phyloP scores from a whole-genome alignment of 2,113 vertebrate genomes.

The Pelecanus crispus region DNA sequence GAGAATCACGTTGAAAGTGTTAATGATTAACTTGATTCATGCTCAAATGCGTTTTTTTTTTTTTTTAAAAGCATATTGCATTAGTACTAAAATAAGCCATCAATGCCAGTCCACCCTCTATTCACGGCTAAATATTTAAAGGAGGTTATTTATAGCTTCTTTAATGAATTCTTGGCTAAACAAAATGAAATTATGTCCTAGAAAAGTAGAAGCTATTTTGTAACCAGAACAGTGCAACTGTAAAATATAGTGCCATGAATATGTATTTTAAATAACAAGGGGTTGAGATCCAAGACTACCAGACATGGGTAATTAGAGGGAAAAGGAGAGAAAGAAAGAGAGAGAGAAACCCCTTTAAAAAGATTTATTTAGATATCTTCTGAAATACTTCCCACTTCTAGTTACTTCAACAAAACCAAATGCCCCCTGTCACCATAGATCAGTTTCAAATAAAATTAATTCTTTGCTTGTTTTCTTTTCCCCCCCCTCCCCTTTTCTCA shows the following conservation, averaged over 20 bases:
- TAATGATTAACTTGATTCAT: slow-evolving; percentile 71
- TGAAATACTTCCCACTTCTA: slow-evolving; percentile 52
- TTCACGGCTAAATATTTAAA: slow-evolving; percentile 78
- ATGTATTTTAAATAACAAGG: slow-evolving; percentile 74
- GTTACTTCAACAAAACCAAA: slow-evolving; percentile 57
- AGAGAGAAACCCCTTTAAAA: slow-evolving; percentile 31
- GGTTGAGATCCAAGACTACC: slow-evolving; percentile 54
- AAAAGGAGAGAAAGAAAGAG: not conserved
- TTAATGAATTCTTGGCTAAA: slow-evolving; percentile 81
- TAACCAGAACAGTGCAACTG: slow-evolving; percentile 74
- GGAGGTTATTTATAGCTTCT: slow-evolving; percentile 77
- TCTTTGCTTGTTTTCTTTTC: slow-evolving; percentile 35
- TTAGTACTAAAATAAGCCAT: slow-evolving; percentile 75
- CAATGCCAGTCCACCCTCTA: slow-evolving; percentile 77
- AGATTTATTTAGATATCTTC: slow-evolving; percentile 60
- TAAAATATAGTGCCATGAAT: slow-evolving; percentile 74
- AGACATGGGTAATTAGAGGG: slow-evolving; percentile 66
- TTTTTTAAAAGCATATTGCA: slow-evolving; percentile 67
- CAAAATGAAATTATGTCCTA: slow-evolving; percentile 79
- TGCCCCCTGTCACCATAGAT: slow-evolving; percentile 49
- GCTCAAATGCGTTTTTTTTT: slow-evolving; percentile 58
- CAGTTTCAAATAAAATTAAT: slow-evolving; percentile 58
- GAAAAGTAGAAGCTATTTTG: slow-evolving; percentile 78
- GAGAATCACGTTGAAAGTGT: slow-evolving; percentile 56
- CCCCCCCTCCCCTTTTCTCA: not conserved